Percentiles rank a stretch among this genome's conserved stretches.
These are phyloP conservation scores for Zosterops hypoxanthus DNA, from an alignment of 2,113 vertebrate species.

Conservation along the genomic window DNA sequence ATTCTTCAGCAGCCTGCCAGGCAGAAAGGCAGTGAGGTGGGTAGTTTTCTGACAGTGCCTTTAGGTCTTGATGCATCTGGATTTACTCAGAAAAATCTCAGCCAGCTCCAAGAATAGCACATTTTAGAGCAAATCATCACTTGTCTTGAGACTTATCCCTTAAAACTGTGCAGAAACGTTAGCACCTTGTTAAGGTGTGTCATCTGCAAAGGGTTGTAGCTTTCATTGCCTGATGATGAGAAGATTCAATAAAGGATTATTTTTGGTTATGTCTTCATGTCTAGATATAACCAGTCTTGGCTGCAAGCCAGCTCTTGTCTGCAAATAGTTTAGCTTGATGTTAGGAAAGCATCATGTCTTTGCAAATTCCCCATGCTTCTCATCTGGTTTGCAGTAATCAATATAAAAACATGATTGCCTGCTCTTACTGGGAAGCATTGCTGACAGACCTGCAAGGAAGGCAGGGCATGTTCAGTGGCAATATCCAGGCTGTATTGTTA, in stretches of 20 bases:
- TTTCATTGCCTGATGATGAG: not conserved
- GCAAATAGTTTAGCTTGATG: not conserved
- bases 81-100: not conserved
- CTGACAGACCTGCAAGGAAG: not conserved
- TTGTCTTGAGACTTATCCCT: not conserved
- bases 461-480: not conserved
- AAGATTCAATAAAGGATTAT: not conserved
- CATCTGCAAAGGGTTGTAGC: not conserved
- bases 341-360: not conserved
- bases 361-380: not conserved
- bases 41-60: not conserved
- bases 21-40: not conserved
- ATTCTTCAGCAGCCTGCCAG: not conserved
- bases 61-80: not conserved
- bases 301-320: not conserved
- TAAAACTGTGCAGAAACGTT: not conserved
- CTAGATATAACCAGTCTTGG: not conserved
- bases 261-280: not conserved
- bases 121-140: not conserved
- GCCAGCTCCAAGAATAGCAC: not conserved
- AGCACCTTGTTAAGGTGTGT: not conserved
- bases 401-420: not conserved
- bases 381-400: not conserved
- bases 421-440: not conserved
- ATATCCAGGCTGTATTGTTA: not conserved